Conservation (phyloP, 2,113 vertebrate species). For the Lasiurus cinereus region DNA sequence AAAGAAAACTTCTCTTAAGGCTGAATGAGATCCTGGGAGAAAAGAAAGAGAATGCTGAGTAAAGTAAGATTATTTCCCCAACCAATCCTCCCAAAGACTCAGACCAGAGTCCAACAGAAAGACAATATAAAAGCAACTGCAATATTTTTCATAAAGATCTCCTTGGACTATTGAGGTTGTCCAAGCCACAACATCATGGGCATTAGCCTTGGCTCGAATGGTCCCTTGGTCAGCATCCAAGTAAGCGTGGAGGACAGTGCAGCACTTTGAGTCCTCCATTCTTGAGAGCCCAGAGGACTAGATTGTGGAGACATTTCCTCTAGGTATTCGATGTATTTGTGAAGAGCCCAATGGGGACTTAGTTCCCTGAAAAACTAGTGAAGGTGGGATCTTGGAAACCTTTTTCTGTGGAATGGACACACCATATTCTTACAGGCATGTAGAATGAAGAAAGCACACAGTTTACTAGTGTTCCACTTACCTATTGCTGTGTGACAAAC, state of each 20-base stretch:
- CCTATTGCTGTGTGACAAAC: neutral
- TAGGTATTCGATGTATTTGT: slow-evolving; percentile 18
- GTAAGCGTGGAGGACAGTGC: neutral
- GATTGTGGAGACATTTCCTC: neutral
- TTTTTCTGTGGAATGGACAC: neutral
- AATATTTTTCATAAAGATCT: neutral
- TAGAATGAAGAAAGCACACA: neutral
- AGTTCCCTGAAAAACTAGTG: neutral
- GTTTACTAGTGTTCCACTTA: neutral
- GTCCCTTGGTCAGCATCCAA: neutral
- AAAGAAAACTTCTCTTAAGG: neutral
- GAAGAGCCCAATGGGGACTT: neutral
- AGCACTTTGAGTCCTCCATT: neutral
- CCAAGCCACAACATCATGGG: neutral
- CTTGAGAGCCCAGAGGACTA: neutral
- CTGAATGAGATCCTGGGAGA: neutral
- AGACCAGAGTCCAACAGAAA: neutral
- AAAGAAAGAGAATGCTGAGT: neutral
- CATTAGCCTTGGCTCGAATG: neutral
- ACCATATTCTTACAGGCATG: neutral
- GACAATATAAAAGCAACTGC: neutral
- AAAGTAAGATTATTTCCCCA: neutral
- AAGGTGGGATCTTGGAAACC: neutral
- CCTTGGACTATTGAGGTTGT: neutral
- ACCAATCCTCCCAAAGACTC: neutral